Conservation (phyloP, 2,113 vertebrate genomes). For the Montifringilla adamsi region DNA sequence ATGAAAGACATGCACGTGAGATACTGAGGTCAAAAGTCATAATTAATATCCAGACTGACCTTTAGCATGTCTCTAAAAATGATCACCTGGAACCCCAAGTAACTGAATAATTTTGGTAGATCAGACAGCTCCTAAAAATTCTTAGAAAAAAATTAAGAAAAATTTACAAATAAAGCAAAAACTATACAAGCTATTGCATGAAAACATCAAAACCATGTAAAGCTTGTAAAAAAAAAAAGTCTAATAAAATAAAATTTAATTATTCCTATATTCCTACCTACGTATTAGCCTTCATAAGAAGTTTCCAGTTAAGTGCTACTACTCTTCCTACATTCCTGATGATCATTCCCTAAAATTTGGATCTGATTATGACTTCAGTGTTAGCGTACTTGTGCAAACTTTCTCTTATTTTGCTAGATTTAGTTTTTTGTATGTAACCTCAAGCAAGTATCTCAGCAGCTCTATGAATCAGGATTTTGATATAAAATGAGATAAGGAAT, state of each 20-base stretch:
- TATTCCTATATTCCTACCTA: neutral
- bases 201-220: neutral
- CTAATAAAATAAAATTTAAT: neutral
- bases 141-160: neutral
- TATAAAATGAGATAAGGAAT: neutral
- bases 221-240: neutral
- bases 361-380: neutral
- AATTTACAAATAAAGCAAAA: neutral
- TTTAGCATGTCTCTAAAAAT: neutral
- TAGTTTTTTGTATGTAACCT: neutral
- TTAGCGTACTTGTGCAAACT: neutral
- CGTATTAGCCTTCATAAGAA: neutral
- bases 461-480: neutral
- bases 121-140: neutral
- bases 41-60: neutral
- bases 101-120: neutral
- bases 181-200: neutral
- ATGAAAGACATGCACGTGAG: neutral
- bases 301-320: neutral
- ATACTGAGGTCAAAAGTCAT: neutral
- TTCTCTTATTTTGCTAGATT: neutral
- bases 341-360: neutral
- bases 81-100: neutral
- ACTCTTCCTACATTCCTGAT: neutral
- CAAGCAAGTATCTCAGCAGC: neutral